phyloP scores from a whole-genome alignment of 2,113 vertebrate genomes.

The Tor tambroides region DNA sequence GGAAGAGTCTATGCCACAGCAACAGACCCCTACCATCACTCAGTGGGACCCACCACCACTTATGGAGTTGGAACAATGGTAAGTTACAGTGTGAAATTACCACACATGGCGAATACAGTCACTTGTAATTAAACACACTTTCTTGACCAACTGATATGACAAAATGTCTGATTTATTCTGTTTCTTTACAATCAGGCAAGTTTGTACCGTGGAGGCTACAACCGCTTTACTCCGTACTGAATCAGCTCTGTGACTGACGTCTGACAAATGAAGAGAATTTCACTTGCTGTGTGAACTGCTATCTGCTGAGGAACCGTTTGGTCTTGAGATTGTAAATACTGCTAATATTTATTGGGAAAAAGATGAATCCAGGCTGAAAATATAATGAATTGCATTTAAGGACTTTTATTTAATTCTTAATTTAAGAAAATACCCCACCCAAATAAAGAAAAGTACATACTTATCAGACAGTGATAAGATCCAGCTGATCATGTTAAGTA shows the following conservation, averaged over 20 bases:
- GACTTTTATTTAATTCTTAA: conserved; percentile 23
- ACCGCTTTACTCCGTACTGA: conserved; percentile 86
- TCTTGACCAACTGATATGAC: background rate
- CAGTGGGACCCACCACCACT: conserved; percentile 79
- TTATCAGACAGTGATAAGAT: no score
- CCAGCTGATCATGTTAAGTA: background rate
- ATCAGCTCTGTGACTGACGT: conserved; percentile 35
- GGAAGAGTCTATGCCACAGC: conserved; percentile 79
- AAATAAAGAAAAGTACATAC: no score
- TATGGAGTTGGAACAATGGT: conserved; percentile 85
- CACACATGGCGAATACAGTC: background rate
- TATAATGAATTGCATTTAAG: background rate
- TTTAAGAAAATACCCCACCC: background rate
- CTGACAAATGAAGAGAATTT: background rate
- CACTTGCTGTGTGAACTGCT: no score
- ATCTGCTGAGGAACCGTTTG: background rate
- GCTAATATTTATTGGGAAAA: conserved; percentile 12
- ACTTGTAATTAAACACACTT: background rate
- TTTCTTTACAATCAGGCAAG: conserved; percentile 73
- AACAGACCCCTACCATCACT: conserved; percentile 81
- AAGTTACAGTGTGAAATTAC: conserved; percentile 53
- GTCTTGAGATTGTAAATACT: conserved; percentile 25
- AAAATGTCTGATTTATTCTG: background rate
- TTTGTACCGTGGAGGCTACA: conserved; percentile 84
- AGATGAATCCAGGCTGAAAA: background rate